phyloP scores from a whole-genome alignment of 2,888 invertebrate genomes.

The Baccha elongata region DNA sequence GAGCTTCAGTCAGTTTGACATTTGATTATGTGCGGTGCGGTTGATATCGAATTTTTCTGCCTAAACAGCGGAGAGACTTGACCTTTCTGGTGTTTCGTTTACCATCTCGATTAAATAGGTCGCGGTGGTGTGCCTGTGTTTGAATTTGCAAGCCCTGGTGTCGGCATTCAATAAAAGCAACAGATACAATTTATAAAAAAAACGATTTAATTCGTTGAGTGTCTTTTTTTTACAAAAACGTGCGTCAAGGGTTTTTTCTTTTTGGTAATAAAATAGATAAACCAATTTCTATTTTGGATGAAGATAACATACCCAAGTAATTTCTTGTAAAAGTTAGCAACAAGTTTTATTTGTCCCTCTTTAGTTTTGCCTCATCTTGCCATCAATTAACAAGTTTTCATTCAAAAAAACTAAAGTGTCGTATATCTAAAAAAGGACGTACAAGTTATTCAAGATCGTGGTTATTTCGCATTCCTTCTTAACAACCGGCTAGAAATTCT shows the following conservation, averaged over 20 bases:
- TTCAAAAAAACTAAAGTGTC: constrained; percentile 13
- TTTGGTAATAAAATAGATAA: no score
- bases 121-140: constrained; percentile 32
- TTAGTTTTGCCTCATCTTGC: constrained; percentile 13
- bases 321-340: constrained; percentile 44
- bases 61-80: constrained; percentile 37
- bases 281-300: background rate
- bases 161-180: constrained; percentile 39
- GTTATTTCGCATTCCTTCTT: constrained; percentile 13
- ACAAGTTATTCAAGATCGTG: constrained; percentile 38
- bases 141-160: constrained; percentile 32
- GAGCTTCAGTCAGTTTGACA: constrained; percentile 64
- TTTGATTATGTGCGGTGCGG: constrained; percentile 58
- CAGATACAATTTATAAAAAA: constrained; percentile 58
- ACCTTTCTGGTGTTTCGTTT: constrained; percentile 43
- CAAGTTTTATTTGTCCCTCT: constrained; percentile 51
- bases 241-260: background rate
- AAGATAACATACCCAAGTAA: background rate
- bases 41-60: constrained; percentile 4
- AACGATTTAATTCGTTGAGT: constrained; percentile 37
- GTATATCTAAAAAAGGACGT: constrained; percentile 39
- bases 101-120: constrained; percentile 34
- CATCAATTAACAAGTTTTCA: constrained; percentile 15
- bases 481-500: constrained; percentile 38
- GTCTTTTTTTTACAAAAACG: background rate